phyloP scores from a whole-genome alignment of 53 echinoderm and acorn worm species.

The Paelopatides confundens region DNA sequence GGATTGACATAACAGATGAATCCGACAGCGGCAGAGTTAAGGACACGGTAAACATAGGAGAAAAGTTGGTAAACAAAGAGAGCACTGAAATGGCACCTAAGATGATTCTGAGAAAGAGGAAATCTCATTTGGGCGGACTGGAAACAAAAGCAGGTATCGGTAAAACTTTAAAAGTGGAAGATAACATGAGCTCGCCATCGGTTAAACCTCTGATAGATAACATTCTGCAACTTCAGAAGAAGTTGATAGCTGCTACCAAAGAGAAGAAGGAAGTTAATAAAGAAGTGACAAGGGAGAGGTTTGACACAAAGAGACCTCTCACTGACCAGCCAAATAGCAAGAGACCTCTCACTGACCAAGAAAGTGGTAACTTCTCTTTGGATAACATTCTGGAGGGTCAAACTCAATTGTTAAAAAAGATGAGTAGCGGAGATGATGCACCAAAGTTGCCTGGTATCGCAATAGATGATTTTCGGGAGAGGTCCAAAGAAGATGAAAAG shows the following conservation, averaged over 20 bases:
- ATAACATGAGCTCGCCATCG: background rate
- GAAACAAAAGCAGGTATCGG: background rate
- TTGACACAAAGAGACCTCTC: background rate
- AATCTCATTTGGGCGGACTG: background rate
- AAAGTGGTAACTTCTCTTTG: background rate
- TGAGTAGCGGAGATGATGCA: background rate
- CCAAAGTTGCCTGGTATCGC: background rate
- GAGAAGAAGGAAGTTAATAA: background rate
- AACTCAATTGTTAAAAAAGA: background rate
- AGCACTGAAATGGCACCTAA: background rate
- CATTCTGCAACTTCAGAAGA: conserved; percentile 18
- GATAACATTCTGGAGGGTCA: conserved; percentile 7
- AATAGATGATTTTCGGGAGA: background rate
- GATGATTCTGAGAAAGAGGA: background rate
- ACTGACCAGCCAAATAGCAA: background rate
- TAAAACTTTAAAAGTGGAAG: background rate
- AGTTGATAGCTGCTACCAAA: background rate
- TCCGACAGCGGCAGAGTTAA: background rate
- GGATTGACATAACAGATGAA: background rate
- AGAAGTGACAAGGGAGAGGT: background rate
- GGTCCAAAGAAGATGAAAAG: background rate
- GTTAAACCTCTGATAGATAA: conserved; percentile 2
- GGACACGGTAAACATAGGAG: background rate
- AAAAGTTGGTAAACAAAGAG: background rate
- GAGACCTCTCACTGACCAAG: background rate